Conservation (phyloP, 1,140 invertebrate genomes). For the Drosophila saltans region DNA sequence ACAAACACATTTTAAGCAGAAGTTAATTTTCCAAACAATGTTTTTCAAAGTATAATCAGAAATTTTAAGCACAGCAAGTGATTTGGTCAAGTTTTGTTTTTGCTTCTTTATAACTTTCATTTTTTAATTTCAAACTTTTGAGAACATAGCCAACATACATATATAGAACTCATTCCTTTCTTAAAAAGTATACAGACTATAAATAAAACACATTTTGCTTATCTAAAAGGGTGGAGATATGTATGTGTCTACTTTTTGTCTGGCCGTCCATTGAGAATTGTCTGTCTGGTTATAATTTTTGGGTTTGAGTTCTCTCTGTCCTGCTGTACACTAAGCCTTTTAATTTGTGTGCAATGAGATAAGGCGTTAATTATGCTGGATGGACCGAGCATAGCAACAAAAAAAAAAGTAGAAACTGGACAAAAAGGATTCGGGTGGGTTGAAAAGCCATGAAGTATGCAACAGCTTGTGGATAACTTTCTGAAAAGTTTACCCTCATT, state of each 20-base stretch:
- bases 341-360: slow-evolving; percentile 65
- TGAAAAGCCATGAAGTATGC: slow-evolving; percentile 44
- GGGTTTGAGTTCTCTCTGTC: slow-evolving; percentile 17
- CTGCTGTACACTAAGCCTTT: slow-evolving; percentile 48
- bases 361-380: slow-evolving; percentile 63
- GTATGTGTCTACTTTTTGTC: slow-evolving; percentile 23
- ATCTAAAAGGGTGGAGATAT: slow-evolving; percentile 42
- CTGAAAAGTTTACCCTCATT: slow-evolving; percentile 8
- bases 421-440: not conserved
- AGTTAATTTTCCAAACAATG: too few relatives aligned
- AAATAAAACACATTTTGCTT: slow-evolving; percentile 47
- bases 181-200: slow-evolving; percentile 23
- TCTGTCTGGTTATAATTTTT: slow-evolving; percentile 29
- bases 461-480: slow-evolving; percentile 31
- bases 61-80: too few relatives aligned
- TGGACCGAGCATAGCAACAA: not conserved
- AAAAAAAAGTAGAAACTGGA: not conserved
- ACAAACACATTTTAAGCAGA: too few relatives aligned
- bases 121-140: slow-evolving; percentile 2
- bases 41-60: too few relatives aligned
- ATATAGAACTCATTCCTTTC: slow-evolving; percentile 20
- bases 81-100: too few relatives aligned
- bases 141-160: not conserved
- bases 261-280: slow-evolving; percentile 46
- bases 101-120: not conserved